Evolutionary conservation across 2,888 invertebrate genomes (phyloP).

Genomic region (Drosophila anomelani): DNA sequence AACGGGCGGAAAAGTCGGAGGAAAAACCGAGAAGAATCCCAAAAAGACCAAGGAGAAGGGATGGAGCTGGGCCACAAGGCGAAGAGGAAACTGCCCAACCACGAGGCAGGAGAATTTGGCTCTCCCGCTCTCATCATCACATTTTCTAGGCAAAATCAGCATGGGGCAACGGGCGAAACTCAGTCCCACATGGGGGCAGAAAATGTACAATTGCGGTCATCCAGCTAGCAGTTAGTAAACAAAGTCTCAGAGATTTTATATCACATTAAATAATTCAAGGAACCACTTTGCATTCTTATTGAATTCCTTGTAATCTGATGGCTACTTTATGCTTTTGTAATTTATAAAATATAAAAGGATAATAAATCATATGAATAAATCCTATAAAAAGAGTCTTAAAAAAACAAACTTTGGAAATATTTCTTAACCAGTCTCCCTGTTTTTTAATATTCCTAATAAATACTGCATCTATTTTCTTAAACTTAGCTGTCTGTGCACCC

Average conservation of each 20-base stretch:
- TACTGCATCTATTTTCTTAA: background rate
- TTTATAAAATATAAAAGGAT: background rate
- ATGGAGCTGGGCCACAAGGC: slow-evolving; percentile 17
- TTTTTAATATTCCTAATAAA: background rate
- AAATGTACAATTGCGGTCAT: slow-evolving; percentile 14
- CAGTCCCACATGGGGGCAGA: slow-evolving; percentile 17
- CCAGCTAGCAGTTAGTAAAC: background rate
- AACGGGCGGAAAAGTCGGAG: slow-evolving; percentile 1
- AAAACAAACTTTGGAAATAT: too few relatives aligned
- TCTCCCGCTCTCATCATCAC: slow-evolving; percentile 5
- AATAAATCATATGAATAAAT: background rate
- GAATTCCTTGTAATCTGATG: too few relatives aligned
- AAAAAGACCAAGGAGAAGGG: background rate
- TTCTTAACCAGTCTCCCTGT: background rate
- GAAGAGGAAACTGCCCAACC: slow-evolving; percentile 29
- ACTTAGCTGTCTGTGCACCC: slow-evolving; percentile 9
- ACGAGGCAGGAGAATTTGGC: slow-evolving; percentile 26
- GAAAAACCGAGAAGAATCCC: slow-evolving; percentile 4
- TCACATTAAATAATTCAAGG: too few relatives aligned
- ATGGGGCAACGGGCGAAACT: slow-evolving; percentile 35
- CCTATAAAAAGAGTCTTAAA: too few relatives aligned
- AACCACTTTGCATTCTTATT: too few relatives aligned
- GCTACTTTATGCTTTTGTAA: background rate
- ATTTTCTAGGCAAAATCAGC: slow-evolving; percentile 22
- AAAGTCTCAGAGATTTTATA: background rate